Percentiles rank a stretch among this genome's conserved stretches.
Conservation (phyloP, 2,888 invertebrate genomes). For the Priocnemis perturbator region DNA sequence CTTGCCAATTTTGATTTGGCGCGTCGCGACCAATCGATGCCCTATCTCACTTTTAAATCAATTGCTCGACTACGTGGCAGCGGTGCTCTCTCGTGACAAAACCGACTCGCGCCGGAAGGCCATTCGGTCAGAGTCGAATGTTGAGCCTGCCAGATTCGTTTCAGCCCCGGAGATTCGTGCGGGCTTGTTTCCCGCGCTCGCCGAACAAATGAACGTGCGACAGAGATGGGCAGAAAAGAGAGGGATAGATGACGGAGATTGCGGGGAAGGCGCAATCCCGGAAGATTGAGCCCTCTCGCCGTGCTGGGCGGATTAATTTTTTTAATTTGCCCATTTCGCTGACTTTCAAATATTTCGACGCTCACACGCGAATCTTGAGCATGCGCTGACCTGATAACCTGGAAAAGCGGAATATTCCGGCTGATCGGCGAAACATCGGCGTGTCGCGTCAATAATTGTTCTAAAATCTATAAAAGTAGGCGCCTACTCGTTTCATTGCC, state of each 20-base stretch:
- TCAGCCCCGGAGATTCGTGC: conserved; percentile 38
- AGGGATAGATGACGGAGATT: too few relatives aligned
- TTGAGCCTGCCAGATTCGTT: conserved; percentile 53
- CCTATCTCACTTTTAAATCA: conserved; percentile 61
- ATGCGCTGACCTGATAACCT: conserved; percentile 27
- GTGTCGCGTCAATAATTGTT: too few relatives aligned
- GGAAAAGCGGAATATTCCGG: conserved; percentile 5
- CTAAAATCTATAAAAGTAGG: too few relatives aligned
- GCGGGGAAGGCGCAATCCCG: conserved; percentile 40
- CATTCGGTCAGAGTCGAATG: conserved; percentile 52
- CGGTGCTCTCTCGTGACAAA: conserved; percentile 49
- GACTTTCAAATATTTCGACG: conserved; percentile 36
- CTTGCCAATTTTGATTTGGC: conserved; percentile 12
- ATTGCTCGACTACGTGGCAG: conserved; percentile 53
- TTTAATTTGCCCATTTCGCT: conserved; percentile 36
- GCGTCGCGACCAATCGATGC: conserved; percentile 49
- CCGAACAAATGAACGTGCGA: conserved; percentile 6
- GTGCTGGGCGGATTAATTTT: conserved; percentile 47
- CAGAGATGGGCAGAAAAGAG: conserved; percentile 2
- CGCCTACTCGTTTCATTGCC: too few relatives aligned
- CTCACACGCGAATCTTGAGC: conserved; percentile 5
- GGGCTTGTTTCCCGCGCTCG: conserved; percentile 26
- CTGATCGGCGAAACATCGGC: not conserved
- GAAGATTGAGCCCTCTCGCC: conserved; percentile 49
- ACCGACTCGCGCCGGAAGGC: conserved; percentile 42